Evolutionary conservation across 1,140 invertebrate genomes (phyloP), one percentile per base, ranked within the genome.

Genomic region (Trigoniulus corallinus): DNA sequence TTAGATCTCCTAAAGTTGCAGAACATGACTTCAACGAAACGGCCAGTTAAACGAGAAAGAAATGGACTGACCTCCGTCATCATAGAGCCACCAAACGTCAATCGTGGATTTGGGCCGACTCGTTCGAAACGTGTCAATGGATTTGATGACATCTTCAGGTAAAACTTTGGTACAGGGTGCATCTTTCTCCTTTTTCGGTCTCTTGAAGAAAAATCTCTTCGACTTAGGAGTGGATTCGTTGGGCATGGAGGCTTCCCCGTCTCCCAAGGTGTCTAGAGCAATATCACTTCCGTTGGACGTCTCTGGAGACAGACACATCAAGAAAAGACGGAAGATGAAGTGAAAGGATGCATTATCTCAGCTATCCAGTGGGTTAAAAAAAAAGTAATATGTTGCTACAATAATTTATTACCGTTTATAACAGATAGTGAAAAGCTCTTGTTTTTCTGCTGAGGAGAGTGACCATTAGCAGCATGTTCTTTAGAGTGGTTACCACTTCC

Each of bases 11-110:
- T 48, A 48, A 48, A 46, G 13, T 22, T 47, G 21, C 15, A 44
- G 22, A 10, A 47, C 15, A 45, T n/a, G 1, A 41, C 7, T 48
- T n/a, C n/a, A n/a, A n/a, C n/a, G n/a, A n/a, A 44, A 12, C 37
- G 1, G 12, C 1, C 15, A 48, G 12, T 1, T 10, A 21, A 1
- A 25, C 27, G n/a, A n/a, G 2, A 49, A 20, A 46, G 47, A 18
- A 44, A 40, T n/a, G n/a, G n/a, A n/a, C n/a, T 65, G 62, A 75
- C 86, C 88, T 62, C 88, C 93, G 69, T 96, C 92, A 67, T 96
- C 93, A 67, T 94, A 96, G 43, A 96, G 66, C 93, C 92, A 96
- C 85, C 89, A 96, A 21, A 95, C 88, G 68, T 96, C 91, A 53
- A 96, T 82, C 0, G 76, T 82, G 23, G 87, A 85, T 53, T 59